Evolutionary conservation across 1,140 invertebrate species (phyloP).

Genomic region (Chrysomallon squamiferum): DNA sequence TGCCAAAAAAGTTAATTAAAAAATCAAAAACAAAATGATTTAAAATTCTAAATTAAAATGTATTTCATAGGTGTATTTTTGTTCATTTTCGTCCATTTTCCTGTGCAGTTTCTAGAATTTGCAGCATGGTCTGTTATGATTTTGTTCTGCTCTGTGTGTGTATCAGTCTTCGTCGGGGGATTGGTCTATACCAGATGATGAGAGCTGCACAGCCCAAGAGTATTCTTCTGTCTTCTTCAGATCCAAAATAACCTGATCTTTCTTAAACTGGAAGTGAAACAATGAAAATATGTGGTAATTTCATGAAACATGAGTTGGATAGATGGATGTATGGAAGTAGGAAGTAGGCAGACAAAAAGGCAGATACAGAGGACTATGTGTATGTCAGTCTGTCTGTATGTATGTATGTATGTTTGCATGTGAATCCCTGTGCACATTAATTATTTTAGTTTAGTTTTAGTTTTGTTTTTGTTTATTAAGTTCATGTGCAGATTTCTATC

Average conservation of each 20-base stretch:
- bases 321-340: not conserved
- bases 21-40: no score
- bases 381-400: not conserved
- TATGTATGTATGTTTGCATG: not conserved
- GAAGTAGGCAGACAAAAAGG: not conserved
- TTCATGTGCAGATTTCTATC: no score
- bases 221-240: slow-evolving; percentile 29
- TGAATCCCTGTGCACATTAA: not conserved
- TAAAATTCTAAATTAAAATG: no score
- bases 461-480: not conserved
- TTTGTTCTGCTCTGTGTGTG: no score
- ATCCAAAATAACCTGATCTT: slow-evolving; percentile 31
- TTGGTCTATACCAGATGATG: slow-evolving; percentile 40
- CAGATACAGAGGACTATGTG: not conserved
- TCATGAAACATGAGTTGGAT: not conserved
- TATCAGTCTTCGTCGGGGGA: slow-evolving; percentile 16
- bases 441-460: not conserved
- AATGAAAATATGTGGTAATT: not conserved
- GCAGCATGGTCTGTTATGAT: no score
- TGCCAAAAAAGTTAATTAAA: no score
- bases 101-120: no score
- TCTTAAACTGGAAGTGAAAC: slow-evolving; percentile 34
- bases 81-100: no score
- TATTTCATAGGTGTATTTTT: no score
- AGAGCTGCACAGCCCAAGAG: slow-evolving; percentile 43